Percentiles rank a stretch among this genome's conserved stretches.
Conservation (phyloP, 2,113 vertebrate genomes). For the Tetrax tetrax region DNA sequence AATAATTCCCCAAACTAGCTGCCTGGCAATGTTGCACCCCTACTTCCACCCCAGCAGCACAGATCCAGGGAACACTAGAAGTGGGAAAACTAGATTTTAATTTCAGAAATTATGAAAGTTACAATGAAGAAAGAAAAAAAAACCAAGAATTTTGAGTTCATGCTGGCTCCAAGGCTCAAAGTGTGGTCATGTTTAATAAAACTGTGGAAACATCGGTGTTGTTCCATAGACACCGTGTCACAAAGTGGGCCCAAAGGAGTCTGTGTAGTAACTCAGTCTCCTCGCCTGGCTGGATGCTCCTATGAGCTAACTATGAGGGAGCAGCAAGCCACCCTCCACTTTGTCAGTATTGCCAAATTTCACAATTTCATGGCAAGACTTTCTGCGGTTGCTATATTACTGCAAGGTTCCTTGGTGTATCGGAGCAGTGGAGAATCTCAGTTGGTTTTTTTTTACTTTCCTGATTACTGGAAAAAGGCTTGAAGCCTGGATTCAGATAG, state of each 20-base stretch:
- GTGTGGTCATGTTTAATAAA: neutral
- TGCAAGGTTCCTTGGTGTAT: neutral
- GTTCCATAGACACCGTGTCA: neutral
- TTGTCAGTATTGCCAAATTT: conserved; percentile 11
- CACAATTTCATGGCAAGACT: conserved; percentile 16
- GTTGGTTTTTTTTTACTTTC: neutral
- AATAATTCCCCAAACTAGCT: neutral
- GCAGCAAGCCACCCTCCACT: neutral
- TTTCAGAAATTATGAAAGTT: neutral
- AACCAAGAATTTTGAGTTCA: neutral
- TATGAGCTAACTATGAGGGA: conserved; percentile 33
- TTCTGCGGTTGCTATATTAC: neutral
- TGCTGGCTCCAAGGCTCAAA: neutral
- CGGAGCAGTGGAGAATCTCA: neutral
- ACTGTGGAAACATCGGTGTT: neutral
- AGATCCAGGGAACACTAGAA: neutral
- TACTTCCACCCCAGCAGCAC: neutral
- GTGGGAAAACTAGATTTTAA: neutral
- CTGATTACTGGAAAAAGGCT: neutral
- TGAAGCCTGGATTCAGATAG: neutral
- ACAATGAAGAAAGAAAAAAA: neutral
- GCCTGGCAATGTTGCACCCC: neutral
- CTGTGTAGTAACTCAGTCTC: neutral
- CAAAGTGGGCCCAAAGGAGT: conserved; percentile 8
- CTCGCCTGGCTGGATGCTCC: neutral